Evolutionary conservation across 2,797 vertebrate species (phyloP).

Genomic region (Sebastes flavidus): DNA sequence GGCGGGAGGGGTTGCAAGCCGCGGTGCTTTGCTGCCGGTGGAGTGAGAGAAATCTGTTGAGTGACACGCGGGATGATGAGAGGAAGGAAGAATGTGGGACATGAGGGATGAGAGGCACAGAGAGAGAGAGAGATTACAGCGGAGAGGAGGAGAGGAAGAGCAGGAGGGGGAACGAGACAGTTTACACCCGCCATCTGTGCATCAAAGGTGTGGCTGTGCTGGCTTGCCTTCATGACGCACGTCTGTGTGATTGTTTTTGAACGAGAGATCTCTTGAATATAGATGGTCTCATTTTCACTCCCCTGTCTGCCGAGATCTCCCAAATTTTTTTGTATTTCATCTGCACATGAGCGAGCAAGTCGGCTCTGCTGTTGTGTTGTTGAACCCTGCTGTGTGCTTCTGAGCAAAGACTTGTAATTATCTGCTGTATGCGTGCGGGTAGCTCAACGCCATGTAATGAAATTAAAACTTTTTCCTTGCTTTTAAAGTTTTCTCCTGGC

Average conservation of each 20-base stretch:
- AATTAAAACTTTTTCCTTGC: slow-evolving; percentile 28
- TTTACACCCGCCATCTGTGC: slow-evolving; percentile 70
- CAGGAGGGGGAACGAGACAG: slow-evolving; percentile 46
- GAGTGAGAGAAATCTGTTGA: slow-evolving; percentile 44
- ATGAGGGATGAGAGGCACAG: slow-evolving; percentile 31
- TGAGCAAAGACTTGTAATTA: slow-evolving; percentile 34
- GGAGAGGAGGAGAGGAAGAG: slow-evolving; percentile 25
- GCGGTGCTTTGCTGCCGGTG: slow-evolving; percentile 32
- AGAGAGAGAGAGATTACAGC: slow-evolving; percentile 21
- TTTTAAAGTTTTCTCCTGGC: slow-evolving; percentile 25
- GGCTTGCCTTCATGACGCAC: slow-evolving; percentile 28
- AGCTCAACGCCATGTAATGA: not conserved
- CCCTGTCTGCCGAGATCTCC: slow-evolving; percentile 21
- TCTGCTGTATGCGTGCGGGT: not conserved
- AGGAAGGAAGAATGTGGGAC: slow-evolving; percentile 55
- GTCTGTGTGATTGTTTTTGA: slow-evolving; percentile 67
- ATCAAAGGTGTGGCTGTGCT: slow-evolving; percentile 61
- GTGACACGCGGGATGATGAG: slow-evolving; percentile 54
- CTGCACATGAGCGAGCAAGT: slow-evolving; percentile 53
- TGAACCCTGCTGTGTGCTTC: slow-evolving; percentile 16
- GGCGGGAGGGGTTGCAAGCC: slow-evolving; percentile 12
- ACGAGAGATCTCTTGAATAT: slow-evolving; percentile 67
- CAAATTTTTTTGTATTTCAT: slow-evolving; percentile 30
- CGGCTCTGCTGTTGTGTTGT: slow-evolving; percentile 32
- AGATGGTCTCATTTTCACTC: slow-evolving; percentile 68